These are phyloP conservation scores for Camponotus floridanus DNA, from an alignment of 1,140 invertebrate species.

Conservation along the genomic window DNA sequence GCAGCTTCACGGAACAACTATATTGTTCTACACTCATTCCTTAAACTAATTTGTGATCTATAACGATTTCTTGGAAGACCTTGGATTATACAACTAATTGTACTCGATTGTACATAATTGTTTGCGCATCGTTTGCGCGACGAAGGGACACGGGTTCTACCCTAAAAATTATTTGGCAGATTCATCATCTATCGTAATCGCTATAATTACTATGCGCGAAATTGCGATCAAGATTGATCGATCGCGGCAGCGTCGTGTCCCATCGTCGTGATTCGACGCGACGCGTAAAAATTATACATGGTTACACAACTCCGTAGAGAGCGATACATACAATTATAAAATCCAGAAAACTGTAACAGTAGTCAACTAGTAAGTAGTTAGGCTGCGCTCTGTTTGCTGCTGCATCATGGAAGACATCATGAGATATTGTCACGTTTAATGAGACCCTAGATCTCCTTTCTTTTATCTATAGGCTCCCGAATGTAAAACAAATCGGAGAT, in stretches of 20 bases:
- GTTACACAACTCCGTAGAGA: conserved; percentile 28
- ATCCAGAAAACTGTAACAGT: conserved; percentile 77
- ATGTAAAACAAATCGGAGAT: conserved; percentile 28
- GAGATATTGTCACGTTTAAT: conserved; percentile 65
- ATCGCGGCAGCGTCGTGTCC: background rate
- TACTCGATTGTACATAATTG: conserved; percentile 71
- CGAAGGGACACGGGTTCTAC: conserved; percentile 27
- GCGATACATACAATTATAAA: conserved; percentile 74
- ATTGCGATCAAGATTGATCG: background rate
- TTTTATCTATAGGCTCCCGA: conserved; percentile 15
- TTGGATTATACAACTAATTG: conserved; percentile 77
- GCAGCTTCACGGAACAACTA: conserved; percentile 49
- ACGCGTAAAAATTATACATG: conserved; percentile 64
- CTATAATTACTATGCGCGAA: background rate
- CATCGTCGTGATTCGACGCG: conserved; percentile 29
- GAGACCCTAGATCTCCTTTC: conserved; percentile 36
- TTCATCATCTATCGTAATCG: background rate
- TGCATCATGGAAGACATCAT: conserved; percentile 59
- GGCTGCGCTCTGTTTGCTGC: conserved; percentile 40
- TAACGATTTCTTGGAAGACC: conserved; percentile 76
- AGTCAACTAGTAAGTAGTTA: conserved; percentile 67
- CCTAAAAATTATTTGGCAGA: conserved; percentile 16
- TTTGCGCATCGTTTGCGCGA: conserved; percentile 39
- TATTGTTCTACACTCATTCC: conserved; percentile 60
- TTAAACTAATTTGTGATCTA: conserved; percentile 73